A percentile compares a stretch with the other conserved stretches of the same genome.
Evolutionary conservation across 1,140 invertebrate species (phyloP).

Genomic region (Eciton burchellii): DNA sequence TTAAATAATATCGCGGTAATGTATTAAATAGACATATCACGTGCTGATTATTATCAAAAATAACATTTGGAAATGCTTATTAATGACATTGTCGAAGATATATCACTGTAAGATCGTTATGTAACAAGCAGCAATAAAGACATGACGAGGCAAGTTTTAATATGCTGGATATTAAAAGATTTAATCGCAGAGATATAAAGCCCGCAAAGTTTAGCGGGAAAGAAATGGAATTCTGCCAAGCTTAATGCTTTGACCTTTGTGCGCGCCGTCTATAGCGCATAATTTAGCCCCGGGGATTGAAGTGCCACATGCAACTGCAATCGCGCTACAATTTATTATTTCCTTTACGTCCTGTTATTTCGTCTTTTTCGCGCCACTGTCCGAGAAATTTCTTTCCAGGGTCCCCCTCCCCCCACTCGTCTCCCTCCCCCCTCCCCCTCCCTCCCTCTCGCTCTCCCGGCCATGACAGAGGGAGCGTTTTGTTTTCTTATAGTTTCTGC

Average conservation of each 20-base stretch:
- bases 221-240: constrained; percentile 67
- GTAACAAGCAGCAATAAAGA: constrained; percentile 17
- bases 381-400: constrained; percentile 47
- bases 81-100: constrained; percentile 1
- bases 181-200: constrained; percentile 41
- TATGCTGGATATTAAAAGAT: constrained; percentile 41
- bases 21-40: background rate
- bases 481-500: constrained; percentile 21
- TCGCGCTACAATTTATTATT: constrained; percentile 38
- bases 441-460: too few species aligned
- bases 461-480: constrained; percentile 44
- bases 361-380: constrained; percentile 26
- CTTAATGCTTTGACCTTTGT: constrained; percentile 62
- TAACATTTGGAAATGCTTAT: constrained; percentile 1
- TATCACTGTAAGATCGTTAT: background rate
- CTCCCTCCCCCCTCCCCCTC: too few species aligned
- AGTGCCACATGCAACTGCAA: constrained; percentile 61
- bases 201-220: constrained; percentile 52
- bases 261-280: constrained; percentile 62
- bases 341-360: background rate
- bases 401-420: too few species aligned
- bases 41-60: background rate
- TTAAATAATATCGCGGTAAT: background rate
- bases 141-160: constrained; percentile 38
- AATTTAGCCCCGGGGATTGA: constrained; percentile 57